Evolutionary conservation across 2,797 vertebrate species (phyloP), one percentile per base, ranked within the genome.

Genomic region (Anguilla marmorata): DNA sequence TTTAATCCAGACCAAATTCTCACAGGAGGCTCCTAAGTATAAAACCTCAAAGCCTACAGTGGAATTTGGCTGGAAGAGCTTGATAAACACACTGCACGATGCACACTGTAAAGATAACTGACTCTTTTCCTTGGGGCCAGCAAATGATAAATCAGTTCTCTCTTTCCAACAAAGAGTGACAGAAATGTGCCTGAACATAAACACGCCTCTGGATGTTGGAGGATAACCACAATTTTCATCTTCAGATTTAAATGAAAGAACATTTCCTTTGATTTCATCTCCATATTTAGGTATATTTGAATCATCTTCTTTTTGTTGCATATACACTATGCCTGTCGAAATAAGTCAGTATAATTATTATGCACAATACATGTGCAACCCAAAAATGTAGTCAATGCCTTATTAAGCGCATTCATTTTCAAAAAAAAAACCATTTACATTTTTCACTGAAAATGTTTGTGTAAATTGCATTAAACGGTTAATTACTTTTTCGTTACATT

Each of bases 401-500:
- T 66, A 66, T n/a, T n/a, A n/a, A n/a, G 63, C 24, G n/a, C 24
- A 66, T n/a, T 24, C n/a, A n/a, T 66, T 66, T 66, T 66, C n/a
- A 66, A 66, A 66, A 66, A 66, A 6, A 66, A 21, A 80, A 4
- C 37, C 37, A 80, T 19, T 45, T 1, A 9, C 74, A 48, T 16
- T 76, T 76, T 76, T 76, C 72, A 79, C 24, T 79, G 16, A 33
- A 41, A 79, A 21, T 74, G 74, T 79, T 79, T 74, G 12, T 37
- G 6, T 9, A 8, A 27, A 30, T 30, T 72, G 66, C n/a, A 30
- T 6, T 12, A 37, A 74, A 74, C 72, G 19, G 60, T 63, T 63
- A 24, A 16, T 63, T 16, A 24, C 2, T 5, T 63, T 19, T 63
- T 63, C 16, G 19, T 63, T 63, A 3, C 16, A 63, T 63, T 63